Percentiles rank a stretch among this genome's conserved stretches.
Evolutionary conservation across 1,140 invertebrate genomes (phyloP).

Genomic region (Nephila pilipes): DNA sequence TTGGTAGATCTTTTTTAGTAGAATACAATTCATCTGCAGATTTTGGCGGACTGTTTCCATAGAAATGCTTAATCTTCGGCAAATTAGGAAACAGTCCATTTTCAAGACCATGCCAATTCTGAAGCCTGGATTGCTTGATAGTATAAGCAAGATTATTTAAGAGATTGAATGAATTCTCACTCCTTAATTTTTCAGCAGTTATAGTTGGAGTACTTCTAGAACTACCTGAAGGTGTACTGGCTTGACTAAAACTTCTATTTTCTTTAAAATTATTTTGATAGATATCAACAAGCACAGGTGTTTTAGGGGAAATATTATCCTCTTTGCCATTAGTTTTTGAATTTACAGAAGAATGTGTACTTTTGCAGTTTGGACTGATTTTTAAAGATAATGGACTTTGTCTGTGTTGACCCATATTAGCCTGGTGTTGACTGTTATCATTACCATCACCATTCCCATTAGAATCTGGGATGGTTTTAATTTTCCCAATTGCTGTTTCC

Average conservation of each 20-base stretch:
- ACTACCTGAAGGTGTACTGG: background rate
- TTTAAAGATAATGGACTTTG: background rate
- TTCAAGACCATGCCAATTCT: background rate
- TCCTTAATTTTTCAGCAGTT: background rate
- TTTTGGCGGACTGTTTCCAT: background rate
- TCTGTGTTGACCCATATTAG: background rate
- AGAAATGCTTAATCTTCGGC: background rate
- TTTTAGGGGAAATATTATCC: background rate
- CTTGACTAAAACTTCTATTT: background rate
- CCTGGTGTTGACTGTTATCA: constrained; percentile 57
- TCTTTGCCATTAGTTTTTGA: background rate
- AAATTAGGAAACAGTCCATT: background rate
- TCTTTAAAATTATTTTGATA: background rate
- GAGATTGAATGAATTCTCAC: constrained; percentile 45
- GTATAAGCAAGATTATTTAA: constrained; percentile 43
- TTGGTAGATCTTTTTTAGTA: background rate
- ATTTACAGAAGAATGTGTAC: background rate
- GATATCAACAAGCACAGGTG: background rate
- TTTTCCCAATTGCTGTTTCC: background rate
- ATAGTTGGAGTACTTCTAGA: background rate
- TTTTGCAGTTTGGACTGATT: background rate
- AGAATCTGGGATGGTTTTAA: constrained; percentile 41
- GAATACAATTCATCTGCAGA: constrained; percentile 33
- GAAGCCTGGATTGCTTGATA: background rate
- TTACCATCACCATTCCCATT: constrained; percentile 71